These are phyloP conservation scores for Scaptomyza caliginosa DNA, from an alignment of 2,888 invertebrate species.

Conservation along the genomic window DNA sequence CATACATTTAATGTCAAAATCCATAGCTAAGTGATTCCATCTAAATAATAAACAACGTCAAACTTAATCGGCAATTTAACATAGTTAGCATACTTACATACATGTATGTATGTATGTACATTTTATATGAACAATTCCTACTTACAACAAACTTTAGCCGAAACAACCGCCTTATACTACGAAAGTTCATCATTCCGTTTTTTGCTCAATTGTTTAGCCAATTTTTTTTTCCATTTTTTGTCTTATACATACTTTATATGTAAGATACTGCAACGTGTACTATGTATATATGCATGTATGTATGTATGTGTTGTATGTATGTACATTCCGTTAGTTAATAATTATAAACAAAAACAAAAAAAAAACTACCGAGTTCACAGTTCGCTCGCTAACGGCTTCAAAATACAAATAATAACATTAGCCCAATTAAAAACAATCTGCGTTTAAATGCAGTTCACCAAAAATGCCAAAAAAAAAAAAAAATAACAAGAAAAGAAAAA, in stretches of 20 bases:
- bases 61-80: slow-evolving; percentile 6
- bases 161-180: neutral
- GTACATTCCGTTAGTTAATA: slow-evolving; percentile 14
- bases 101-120: neutral
- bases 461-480: slow-evolving; percentile 23
- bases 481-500: neutral
- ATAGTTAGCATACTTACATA: neutral
- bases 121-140: slow-evolving; percentile 2
- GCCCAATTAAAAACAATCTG: slow-evolving; percentile 21
- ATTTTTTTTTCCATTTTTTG: neutral
- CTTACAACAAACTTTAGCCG: neutral
- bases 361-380: slow-evolving; percentile 38
- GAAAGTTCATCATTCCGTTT: neutral
- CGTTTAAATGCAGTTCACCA: slow-evolving; percentile 8
- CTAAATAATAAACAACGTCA: neutral
- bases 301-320: slow-evolving; percentile 13
- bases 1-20: slow-evolving; percentile 35
- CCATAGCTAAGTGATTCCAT: slow-evolving; percentile 30
- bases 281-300: slow-evolving; percentile 14
- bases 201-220: neutral
- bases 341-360: too few relatives aligned
- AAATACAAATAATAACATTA: slow-evolving; percentile 14
- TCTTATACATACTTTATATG: neutral
- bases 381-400: slow-evolving; percentile 40
- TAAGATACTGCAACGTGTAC: slow-evolving; percentile 1